Percentiles rank a stretch among this genome's conserved stretches.
These are phyloP conservation scores for Cartodere bifasciata DNA, from an alignment of 2,888 invertebrate genomes.

Conservation along the genomic window DNA sequence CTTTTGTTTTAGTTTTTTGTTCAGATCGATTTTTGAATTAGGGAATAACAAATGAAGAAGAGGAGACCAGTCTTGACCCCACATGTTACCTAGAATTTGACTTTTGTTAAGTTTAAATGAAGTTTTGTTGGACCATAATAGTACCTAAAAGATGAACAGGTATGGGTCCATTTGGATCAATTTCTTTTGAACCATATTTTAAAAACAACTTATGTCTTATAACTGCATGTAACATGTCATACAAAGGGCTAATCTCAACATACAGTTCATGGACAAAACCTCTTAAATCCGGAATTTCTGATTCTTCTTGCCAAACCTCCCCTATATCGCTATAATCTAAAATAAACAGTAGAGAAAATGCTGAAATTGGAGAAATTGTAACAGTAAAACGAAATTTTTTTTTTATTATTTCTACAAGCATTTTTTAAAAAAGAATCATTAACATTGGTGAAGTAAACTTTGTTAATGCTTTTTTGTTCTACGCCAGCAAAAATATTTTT, in stretches of 20 bases:
- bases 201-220: slow-evolving; percentile 46
- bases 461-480: too few species aligned
- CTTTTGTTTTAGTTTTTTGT: slow-evolving; percentile 37
- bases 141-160: slow-evolving; percentile 60
- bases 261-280: slow-evolving; percentile 40
- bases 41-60: slow-evolving; percentile 45
- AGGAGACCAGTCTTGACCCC: slow-evolving; percentile 59
- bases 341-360: slow-evolving; percentile 7
- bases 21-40: slow-evolving; percentile 34
- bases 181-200: slow-evolving; percentile 41
- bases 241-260: slow-evolving; percentile 47
- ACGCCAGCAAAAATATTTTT: too few species aligned
- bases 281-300: slow-evolving; percentile 47
- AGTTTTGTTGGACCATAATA: too few species aligned
- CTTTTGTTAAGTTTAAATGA: too few species aligned
- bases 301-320: slow-evolving; percentile 50
- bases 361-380: not conserved
- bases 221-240: slow-evolving; percentile 59
- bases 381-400: not conserved
- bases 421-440: too few species aligned
- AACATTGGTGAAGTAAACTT: too few species aligned
- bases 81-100: slow-evolving; percentile 45
- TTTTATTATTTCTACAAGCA: not conserved
- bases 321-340: slow-evolving; percentile 52
- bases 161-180: slow-evolving; percentile 43